Evolutionary conservation across 2,113 vertebrate species (phyloP), one percentile per base, ranked within the genome.

Genomic region (Xiphophorus couchianus): DNA sequence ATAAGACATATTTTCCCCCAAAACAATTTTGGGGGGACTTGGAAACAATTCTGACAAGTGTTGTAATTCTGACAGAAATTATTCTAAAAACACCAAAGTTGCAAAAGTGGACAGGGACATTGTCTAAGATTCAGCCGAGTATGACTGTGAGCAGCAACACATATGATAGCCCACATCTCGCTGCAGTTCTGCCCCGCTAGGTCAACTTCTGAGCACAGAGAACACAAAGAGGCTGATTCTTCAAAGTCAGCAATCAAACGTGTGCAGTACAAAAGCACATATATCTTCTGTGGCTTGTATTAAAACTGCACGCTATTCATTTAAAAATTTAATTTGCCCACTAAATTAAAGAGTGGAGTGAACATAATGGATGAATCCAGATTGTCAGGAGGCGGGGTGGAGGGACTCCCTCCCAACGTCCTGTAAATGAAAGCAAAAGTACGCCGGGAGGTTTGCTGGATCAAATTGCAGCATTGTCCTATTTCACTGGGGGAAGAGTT

Each of bases 291-390:
- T 71, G 66, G 84, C 74, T 77, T 82, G 84, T 78, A 87, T 91
- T 90, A 86, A 92, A 90, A 89, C 67, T 76, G 86, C 77, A 74
- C 60, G 71, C 84, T 77, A 88, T 92, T 92, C 89, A 93, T 89
- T 89, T 87, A 86, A 86, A 93, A 91, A 93, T 93, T 91, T 92
- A 88, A 93, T 93, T 91, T 92, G 85, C 90, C 80, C 81, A 91
- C 76, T 80, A 87, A 92, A 93, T 91, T 90, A 92, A 93, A 93
- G 89, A 91, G 80, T 37, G 76, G 77, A 86, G 62, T 25, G 78
- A 86, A 87, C 76, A 92, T 89, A 91, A 91, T 90, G 87, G 90
- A 89, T 82, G 80, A 78, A 78, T 88, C 76, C 71, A 62, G 82
- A 90, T 88, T 77, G 87, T 87, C 63, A 22, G 78, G 73, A 68